Evolutionary conservation across 2,797 vertebrate genomes (phyloP).

Genomic region (Craterocephalus amniculus): DNA sequence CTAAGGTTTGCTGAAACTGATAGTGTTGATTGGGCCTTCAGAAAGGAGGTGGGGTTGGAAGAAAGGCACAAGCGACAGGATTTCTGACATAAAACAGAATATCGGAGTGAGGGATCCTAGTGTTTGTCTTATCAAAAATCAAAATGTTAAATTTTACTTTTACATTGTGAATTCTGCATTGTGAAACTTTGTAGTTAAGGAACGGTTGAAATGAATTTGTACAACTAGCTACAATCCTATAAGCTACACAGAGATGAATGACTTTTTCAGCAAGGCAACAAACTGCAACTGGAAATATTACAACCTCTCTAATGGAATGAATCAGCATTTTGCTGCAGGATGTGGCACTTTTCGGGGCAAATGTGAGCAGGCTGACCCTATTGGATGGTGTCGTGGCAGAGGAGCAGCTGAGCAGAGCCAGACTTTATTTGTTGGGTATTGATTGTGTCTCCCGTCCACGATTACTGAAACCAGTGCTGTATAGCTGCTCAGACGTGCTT

Average conservation of each 20-base stretch:
- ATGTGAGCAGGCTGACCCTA: constrained; percentile 17
- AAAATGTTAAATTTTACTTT: too few species aligned
- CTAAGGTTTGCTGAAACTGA: too few species aligned
- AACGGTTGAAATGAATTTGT: neutral
- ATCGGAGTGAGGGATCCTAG: too few species aligned
- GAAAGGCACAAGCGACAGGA: too few species aligned
- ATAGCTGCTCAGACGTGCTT: neutral
- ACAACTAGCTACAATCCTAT: neutral
- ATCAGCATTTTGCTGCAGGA: constrained; percentile 23
- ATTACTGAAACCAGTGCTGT: neutral
- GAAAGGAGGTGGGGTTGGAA: too few species aligned
- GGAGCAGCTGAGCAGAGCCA: neutral
- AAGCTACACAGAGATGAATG: neutral
- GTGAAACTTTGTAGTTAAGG: neutral
- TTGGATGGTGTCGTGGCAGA: neutral
- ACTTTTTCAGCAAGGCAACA: neutral
- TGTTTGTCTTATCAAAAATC: too few species aligned
- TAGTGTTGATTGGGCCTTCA: too few species aligned
- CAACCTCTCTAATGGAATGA: constrained; percentile 8
- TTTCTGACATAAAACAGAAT: too few species aligned
- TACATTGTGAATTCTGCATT: neutral
- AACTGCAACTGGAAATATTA: neutral
- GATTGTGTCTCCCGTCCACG: constrained; percentile 3
- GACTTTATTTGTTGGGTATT: neutral
- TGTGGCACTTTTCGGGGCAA: constrained; percentile 9